Evolutionary conservation across 2,888 invertebrate species (phyloP).

Genomic region (Sesia bembeciformis): DNA sequence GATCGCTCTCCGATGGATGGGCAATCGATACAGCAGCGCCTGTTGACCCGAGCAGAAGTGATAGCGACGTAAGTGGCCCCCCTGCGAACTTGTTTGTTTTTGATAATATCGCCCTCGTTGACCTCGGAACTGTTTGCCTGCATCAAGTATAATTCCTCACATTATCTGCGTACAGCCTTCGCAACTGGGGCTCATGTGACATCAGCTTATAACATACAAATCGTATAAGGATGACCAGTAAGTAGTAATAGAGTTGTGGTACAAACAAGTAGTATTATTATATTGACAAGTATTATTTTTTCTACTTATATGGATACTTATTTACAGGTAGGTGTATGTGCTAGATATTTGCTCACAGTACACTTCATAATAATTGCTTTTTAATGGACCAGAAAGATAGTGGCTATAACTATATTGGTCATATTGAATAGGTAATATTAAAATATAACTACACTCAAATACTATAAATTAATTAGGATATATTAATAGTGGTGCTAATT

Average conservation of each 20-base stretch:
- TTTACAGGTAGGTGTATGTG: not conserved
- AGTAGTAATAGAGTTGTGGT: not conserved
- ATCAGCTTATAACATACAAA: conserved; percentile 13
- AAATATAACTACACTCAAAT: no score
- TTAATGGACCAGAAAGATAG: no score
- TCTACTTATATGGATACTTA: not conserved
- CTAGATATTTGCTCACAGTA: no score
- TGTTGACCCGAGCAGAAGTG: conserved; percentile 52
- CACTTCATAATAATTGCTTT: no score
- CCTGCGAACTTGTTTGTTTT: conserved; percentile 61
- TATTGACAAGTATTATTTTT: not conserved
- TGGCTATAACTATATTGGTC: no score
- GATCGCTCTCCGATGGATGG: conserved; percentile 56
- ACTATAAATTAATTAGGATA: no score
- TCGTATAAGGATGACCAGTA: not conserved
- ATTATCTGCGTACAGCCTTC: conserved; percentile 16
- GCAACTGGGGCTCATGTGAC: conserved; percentile 26
- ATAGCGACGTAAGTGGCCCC: conserved; percentile 65
- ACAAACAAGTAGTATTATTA: not conserved
- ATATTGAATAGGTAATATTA: no score
- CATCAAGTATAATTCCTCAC: conserved; percentile 2
- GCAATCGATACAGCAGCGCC: conserved; percentile 61
- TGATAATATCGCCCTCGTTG: conserved; percentile 43
- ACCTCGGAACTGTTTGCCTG: conserved; percentile 23
- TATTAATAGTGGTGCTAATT: no score